Evolutionary conservation across 2,888 invertebrate species (phyloP).

Genomic region (Pollenia griseotomentosa): DNA sequence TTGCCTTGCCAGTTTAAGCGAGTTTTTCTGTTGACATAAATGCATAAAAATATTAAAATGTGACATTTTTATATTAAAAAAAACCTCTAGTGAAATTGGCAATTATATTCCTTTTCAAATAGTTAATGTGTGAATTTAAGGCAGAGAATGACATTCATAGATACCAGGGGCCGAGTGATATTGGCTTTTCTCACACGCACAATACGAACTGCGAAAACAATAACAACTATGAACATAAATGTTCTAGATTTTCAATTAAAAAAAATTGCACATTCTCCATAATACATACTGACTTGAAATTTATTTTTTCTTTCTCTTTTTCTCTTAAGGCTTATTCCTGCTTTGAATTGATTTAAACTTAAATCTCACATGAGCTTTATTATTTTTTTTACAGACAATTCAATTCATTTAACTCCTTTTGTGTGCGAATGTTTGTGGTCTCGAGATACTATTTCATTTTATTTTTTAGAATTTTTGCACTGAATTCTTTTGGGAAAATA

Average conservation of each 20-base stretch:
- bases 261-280: no score
- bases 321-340: no score
- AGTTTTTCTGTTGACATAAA: slow-evolving; percentile 20
- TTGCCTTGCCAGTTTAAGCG: background rate
- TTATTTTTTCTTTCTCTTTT: no score
- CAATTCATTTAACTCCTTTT: slow-evolving; percentile 41
- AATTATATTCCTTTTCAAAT: slow-evolving; percentile 11
- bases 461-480: slow-evolving; percentile 12
- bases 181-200: no score
- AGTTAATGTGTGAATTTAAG: background rate
- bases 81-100: background rate
- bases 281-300: no score
- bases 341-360: slow-evolving; percentile 48
- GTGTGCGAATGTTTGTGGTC: slow-evolving; percentile 12
- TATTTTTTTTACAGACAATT: slow-evolving; percentile 19
- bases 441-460: slow-evolving; percentile 22
- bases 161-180: no score
- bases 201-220: no score
- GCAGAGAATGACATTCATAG: no score
- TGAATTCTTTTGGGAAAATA: slow-evolving; percentile 39
- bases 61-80: background rate
- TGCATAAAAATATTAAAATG: slow-evolving; percentile 25
- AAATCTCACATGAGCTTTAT: slow-evolving; percentile 1
- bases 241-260: no score
- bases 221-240: no score